phyloP scores from a whole-genome alignment of 2,797 vertebrate species.

The Sebastes baramenuke region DNA sequence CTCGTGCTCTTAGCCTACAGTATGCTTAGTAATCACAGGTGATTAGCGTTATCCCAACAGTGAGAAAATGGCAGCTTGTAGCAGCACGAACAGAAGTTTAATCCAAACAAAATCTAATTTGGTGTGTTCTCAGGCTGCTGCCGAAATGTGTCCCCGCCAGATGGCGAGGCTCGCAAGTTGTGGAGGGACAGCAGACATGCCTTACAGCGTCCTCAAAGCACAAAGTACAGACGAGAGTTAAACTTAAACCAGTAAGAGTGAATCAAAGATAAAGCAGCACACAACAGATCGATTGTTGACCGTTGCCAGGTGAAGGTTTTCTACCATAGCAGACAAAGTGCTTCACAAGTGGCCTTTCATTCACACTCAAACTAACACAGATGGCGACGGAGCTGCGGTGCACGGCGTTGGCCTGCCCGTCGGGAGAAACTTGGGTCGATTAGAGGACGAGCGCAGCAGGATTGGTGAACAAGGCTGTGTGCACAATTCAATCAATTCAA shows the following conservation, averaged over 20 bases:
- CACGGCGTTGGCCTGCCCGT: neutral
- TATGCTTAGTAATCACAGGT: constrained; percentile 46
- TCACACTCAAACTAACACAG: neutral
- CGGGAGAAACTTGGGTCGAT: neutral
- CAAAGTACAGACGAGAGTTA: constrained; percentile 7
- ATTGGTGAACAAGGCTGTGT: neutral
- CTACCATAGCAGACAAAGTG: neutral
- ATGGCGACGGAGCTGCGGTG: neutral
- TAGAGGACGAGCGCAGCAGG: neutral
- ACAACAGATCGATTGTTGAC: neutral
- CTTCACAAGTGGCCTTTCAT: neutral
- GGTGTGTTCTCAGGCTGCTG: constrained; percentile 49
- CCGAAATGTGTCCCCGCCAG: constrained; percentile 54
- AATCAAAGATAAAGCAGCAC: neutral
- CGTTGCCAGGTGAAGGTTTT: neutral
- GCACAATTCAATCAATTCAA: neutral
- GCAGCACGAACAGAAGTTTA: constrained; percentile 46
- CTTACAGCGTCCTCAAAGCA: constrained; percentile 41
- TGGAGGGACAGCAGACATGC: constrained; percentile 41
- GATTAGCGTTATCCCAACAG: constrained; percentile 56
- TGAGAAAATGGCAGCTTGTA: constrained; percentile 46
- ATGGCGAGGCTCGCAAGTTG: constrained; percentile 53
- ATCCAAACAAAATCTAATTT: constrained; percentile 58
- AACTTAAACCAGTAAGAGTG: neutral
- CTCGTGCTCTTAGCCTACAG: constrained; percentile 6